These are phyloP conservation scores for Drosophila guanche DNA, from an alignment of 1,140 invertebrate genomes.

Conservation along the genomic window DNA sequence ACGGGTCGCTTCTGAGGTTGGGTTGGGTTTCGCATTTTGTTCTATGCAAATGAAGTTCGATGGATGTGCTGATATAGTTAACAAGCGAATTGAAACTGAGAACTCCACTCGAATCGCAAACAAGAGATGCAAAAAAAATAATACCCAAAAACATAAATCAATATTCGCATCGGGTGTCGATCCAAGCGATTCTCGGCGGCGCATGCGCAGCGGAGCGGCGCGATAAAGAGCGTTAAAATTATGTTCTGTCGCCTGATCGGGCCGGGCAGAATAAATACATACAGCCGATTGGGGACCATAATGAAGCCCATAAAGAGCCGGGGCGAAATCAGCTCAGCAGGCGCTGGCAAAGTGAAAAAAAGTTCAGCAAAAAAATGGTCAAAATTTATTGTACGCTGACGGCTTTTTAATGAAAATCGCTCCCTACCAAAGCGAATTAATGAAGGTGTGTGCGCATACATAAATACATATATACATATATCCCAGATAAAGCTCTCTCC, in stretches of 20 bases:
- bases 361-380: conserved; percentile 47
- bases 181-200: conserved; percentile 29
- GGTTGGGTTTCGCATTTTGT: not conserved
- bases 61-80: conserved; percentile 42
- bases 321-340: conserved; percentile 65
- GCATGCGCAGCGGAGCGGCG: conserved; percentile 67
- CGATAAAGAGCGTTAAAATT: conserved; percentile 79
- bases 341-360: conserved; percentile 57
- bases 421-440: conserved; percentile 79
- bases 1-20: conserved; percentile 7
- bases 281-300: conserved; percentile 57
- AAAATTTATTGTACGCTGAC: conserved; percentile 81
- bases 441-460: conserved; percentile 64
- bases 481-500: conserved; percentile 33
- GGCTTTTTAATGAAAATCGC: conserved; percentile 81
- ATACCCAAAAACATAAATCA: conserved; percentile 62
- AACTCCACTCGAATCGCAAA: conserved; percentile 16
- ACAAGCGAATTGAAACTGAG: conserved; percentile 12
- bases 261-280: conserved; percentile 73
- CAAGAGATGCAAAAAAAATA: conserved; percentile 12
- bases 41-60: conserved; percentile 23
- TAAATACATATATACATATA: conserved; percentile 14
- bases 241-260: conserved; percentile 71
- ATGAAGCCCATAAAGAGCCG: conserved; percentile 71
- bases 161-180: conserved; percentile 54